phyloP scores from a whole-genome alignment of 2,113 vertebrate genomes.

The Cyprinus carpio region DNA sequence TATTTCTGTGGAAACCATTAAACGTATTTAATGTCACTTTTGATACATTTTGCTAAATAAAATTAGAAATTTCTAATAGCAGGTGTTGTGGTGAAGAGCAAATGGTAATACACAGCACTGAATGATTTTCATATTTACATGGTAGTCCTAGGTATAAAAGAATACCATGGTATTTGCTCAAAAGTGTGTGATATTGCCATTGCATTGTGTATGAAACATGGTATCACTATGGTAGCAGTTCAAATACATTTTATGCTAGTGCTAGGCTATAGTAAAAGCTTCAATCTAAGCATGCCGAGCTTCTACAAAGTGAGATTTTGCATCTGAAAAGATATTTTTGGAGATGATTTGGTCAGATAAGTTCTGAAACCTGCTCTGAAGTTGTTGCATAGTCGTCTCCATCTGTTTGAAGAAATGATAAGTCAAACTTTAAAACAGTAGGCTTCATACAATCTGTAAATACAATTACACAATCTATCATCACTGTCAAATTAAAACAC shows the following conservation, averaged over 20 bases:
- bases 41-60: not conserved
- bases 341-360: constrained; percentile 76
- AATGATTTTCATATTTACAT: no score
- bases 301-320: not conserved
- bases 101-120: not conserved
- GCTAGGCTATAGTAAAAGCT: not conserved
- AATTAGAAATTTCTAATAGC: not conserved
- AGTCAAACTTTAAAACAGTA: not conserved
- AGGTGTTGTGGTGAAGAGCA: not conserved
- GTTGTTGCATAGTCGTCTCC: constrained; percentile 77
- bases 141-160: not conserved
- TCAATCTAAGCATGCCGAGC: not conserved
- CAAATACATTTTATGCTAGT: not conserved
- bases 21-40: not conserved
- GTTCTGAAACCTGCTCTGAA: constrained; percentile 80
- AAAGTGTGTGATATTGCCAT: not conserved
- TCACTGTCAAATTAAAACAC: not conserved
- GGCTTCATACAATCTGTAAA: no score
- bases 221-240: not conserved
- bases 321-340: constrained; percentile 84
- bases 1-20: not conserved
- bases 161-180: no score
- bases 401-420: constrained; percentile 69
- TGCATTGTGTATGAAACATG: not conserved
- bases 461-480: not conserved